Conservation (phyloP, 1,140 invertebrate genomes). For the Zaprionus vittiger region DNA sequence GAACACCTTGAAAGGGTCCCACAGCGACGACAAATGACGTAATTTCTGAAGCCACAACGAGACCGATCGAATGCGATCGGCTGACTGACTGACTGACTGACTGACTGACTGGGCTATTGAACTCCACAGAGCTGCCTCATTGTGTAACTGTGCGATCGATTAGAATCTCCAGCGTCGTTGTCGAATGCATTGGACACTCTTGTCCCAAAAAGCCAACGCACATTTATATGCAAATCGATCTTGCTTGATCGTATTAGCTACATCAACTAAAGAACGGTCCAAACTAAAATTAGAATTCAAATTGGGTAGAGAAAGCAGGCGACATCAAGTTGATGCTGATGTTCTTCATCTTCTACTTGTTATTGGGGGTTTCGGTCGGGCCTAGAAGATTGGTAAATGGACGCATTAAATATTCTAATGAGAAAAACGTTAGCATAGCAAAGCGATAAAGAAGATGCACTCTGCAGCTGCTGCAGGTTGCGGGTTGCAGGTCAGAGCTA, state of each 20-base stretch:
- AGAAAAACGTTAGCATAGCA: constrained; percentile 59
- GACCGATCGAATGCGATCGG: constrained; percentile 1
- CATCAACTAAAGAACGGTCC: constrained; percentile 20
- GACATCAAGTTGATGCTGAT: constrained; percentile 9
- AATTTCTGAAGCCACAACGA: constrained; percentile 46
- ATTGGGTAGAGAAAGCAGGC: constrained; percentile 35
- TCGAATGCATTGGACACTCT: constrained; percentile 30
- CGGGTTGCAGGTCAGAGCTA: constrained; percentile 28
- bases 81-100: background rate
- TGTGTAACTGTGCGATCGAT: constrained; percentile 24
- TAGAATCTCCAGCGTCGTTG: constrained; percentile 11
- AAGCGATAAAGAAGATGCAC: constrained; percentile 49
- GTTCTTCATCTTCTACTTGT: constrained; percentile 16
- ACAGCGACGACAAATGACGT: constrained; percentile 60
- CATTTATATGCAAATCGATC: constrained; percentile 54
- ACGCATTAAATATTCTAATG: constrained; percentile 65
- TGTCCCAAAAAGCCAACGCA: constrained; percentile 15
- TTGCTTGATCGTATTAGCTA: constrained; percentile 29
- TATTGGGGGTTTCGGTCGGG: constrained; percentile 44
- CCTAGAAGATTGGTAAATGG: constrained; percentile 34
- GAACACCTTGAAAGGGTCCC: background rate
- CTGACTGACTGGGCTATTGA: constrained; percentile 55
- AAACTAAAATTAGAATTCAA: constrained; percentile 23
- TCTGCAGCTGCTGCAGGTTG: constrained; percentile 19
- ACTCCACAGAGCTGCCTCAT: constrained; percentile 21